phyloP scores from a whole-genome alignment of 2,797 vertebrate genomes.

The Chaunax sp. region DNA sequence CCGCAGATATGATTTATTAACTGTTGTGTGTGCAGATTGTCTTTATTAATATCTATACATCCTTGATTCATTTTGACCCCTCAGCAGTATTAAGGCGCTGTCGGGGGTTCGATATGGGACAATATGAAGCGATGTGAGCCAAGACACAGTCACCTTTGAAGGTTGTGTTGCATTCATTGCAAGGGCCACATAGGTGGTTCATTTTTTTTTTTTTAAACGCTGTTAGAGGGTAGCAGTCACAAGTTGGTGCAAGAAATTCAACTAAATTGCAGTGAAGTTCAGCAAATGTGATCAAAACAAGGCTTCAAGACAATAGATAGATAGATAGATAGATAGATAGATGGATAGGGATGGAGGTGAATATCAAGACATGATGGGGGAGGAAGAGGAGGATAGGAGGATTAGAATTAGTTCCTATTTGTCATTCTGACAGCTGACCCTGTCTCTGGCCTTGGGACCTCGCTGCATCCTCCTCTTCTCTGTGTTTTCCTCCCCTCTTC shows the following conservation, averaged over 20 bases:
- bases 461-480: constrained; percentile 51
- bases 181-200: constrained; percentile 5
- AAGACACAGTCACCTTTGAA: constrained; percentile 38
- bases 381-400: constrained; percentile 52
- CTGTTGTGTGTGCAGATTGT: constrained; percentile 62
- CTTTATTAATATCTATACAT: constrained; percentile 52
- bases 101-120: constrained; percentile 18
- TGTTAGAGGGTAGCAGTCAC: neutral
- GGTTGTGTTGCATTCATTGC: constrained; percentile 15
- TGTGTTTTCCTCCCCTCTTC: constrained; percentile 39
- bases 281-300: constrained; percentile 12
- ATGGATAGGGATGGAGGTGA: constrained; percentile 37
- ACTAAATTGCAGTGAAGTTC: neutral
- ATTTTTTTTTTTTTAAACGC: too few relatives aligned
- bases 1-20: constrained; percentile 51
- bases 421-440: constrained; percentile 80
- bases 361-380: constrained; percentile 36
- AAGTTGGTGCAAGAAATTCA: constrained; percentile 17
- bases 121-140: constrained; percentile 32
- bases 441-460: constrained; percentile 76
- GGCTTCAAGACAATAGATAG: neutral
- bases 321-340: constrained; percentile 6
- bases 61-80: constrained; percentile 66
- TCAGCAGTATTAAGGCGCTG: constrained; percentile 27
- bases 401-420: constrained; percentile 66